Percentiles rank a stretch among this genome's conserved stretches.
These are phyloP conservation scores for Steatornis caripensis DNA, from an alignment of 2,113 vertebrate species.

Conservation along the genomic window DNA sequence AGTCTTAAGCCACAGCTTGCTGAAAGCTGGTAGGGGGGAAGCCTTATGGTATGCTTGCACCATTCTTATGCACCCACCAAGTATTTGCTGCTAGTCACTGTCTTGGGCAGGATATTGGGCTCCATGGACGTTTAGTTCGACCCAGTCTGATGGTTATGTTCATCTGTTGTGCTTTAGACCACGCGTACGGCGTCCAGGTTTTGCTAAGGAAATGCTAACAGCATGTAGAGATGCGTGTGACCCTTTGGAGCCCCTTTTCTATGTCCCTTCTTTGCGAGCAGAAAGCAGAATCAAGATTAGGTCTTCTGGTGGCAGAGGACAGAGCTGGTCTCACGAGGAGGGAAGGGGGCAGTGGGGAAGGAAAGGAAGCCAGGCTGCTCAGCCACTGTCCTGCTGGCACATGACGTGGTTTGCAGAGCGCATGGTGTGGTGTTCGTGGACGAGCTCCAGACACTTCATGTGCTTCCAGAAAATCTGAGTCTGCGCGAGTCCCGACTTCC, in stretches of 20 bases:
- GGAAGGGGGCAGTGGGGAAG: not conserved
- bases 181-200: not conserved
- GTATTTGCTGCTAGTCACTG: not conserved
- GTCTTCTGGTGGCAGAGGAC: not conserved
- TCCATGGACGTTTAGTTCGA: not conserved
- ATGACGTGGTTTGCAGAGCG: not conserved
- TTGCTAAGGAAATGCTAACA: not conserved
- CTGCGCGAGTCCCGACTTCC: not conserved
- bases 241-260: not conserved
- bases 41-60: not conserved
- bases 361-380: not conserved
- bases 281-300: not conserved
- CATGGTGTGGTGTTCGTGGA: not conserved
- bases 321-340: not conserved
- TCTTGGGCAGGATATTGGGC: not conserved
- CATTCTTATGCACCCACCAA: not conserved
- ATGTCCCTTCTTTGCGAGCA: not conserved
- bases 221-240: not conserved
- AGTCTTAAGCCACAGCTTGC: conserved; percentile 53
- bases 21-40: conserved; percentile 43
- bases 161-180: not conserved
- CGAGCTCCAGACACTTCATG: not conserved
- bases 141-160: accelerated
- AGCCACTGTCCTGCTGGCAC: not conserved
- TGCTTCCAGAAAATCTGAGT: conserved; percentile 13